These are phyloP conservation scores for Nesidiocoris tenuis DNA, from an alignment of 2,888 invertebrate genomes.

Conservation along the genomic window DNA sequence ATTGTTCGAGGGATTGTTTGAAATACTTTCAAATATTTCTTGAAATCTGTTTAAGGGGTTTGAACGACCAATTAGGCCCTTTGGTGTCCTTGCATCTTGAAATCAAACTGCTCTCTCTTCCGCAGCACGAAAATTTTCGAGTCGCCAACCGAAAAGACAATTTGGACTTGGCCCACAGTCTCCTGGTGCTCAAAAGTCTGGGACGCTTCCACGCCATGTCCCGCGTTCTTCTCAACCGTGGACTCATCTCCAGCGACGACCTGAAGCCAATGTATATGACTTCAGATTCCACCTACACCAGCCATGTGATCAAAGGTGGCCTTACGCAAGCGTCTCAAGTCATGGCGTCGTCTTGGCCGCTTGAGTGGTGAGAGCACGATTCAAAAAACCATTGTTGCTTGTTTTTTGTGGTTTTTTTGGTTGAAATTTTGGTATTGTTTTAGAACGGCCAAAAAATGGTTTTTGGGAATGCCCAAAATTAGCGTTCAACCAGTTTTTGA, in stretches of 20 bases:
- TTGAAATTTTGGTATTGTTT: not conserved
- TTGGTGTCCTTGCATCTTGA: too few species aligned
- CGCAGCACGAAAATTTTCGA: conserved; percentile 38
- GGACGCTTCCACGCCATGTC: conserved; percentile 44
- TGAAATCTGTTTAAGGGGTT: too few species aligned
- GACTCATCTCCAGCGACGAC: conserved; percentile 24
- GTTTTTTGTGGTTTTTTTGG: not conserved
- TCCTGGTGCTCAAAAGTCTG: conserved; percentile 34
- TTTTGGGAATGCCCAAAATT: too few species aligned
- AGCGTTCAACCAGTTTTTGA: too few species aligned
- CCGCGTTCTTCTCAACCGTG: conserved; percentile 22
- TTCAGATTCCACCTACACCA: conserved; percentile 12
- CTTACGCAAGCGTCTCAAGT: conserved; percentile 26
- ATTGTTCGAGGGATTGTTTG: too few species aligned
- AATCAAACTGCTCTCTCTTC: not conserved
- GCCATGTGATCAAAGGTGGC: conserved; percentile 28
- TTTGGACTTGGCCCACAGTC: conserved; percentile 38
- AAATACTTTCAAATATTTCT: too few species aligned
- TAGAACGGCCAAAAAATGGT: not conserved
- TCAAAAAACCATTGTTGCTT: too few species aligned
- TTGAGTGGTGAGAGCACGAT: conserved; percentile 42
- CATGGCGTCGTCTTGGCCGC: conserved; percentile 37
- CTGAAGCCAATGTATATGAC: conserved; percentile 34
- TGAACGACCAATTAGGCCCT: too few species aligned
- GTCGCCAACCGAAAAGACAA: conserved; percentile 21